Percentiles rank a stretch among this genome's conserved stretches.
Conservation (phyloP, 30 jellyfish, hydroid and myxozoan species). For the Hydractinia echinata region DNA sequence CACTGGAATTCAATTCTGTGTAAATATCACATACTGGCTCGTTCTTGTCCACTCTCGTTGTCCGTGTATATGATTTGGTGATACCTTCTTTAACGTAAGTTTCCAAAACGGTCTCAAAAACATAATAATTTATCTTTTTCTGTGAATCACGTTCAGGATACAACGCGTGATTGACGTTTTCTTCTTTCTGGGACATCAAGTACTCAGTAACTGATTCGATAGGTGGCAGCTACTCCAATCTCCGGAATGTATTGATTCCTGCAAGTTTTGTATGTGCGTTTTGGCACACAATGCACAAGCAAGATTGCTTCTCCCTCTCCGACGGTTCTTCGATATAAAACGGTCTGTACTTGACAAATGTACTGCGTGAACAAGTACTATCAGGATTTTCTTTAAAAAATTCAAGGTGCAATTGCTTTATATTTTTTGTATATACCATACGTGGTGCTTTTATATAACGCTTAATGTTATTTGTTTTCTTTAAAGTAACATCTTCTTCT, state of each 20-base stretch:
- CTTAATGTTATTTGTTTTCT: no score
- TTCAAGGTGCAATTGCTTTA: not conserved
- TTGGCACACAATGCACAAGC: not conserved
- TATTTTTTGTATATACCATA: not conserved
- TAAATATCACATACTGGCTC: not conserved
- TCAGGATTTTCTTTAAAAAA: not conserved
- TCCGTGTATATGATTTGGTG: not conserved
- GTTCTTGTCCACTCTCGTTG: not conserved
- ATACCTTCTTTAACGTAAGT: not conserved
- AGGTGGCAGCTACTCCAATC: no score
- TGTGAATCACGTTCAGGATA: not conserved
- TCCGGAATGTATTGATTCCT: not conserved
- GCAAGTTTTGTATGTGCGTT: not conserved
- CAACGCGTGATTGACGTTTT: not conserved
- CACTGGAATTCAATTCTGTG: not conserved
- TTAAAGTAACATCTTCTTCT: no score
- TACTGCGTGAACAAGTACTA: not conserved
- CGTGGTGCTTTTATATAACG: constrained; percentile 22
- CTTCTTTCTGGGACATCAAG: not conserved
- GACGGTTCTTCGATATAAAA: constrained; percentile 4
- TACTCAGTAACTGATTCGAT: not conserved
- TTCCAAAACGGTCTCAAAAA: not conserved
- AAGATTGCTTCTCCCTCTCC: constrained; percentile 5
- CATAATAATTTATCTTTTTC: not conserved
- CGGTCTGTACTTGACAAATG: not conserved